Conservation (phyloP, 2,888 invertebrate genomes). For the Tanaodytes sp. region DNA sequence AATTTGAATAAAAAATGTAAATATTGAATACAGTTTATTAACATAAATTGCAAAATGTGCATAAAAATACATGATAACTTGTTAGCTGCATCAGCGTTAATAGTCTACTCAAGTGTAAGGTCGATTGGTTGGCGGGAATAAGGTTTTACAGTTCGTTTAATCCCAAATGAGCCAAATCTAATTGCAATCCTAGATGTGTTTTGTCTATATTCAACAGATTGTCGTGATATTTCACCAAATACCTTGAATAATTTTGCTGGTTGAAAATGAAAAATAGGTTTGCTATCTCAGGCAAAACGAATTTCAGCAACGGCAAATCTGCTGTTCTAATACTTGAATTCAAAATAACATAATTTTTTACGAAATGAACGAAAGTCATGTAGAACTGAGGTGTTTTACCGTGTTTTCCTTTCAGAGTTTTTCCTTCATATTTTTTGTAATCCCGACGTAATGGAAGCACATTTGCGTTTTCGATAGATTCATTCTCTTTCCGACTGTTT, state of each 20-base stretch:
- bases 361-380: conserved; percentile 36
- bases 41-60: not conserved
- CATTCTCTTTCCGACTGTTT: not conserved
- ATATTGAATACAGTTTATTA: not conserved
- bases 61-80: conserved; percentile 34
- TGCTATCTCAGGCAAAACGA: conserved; percentile 37
- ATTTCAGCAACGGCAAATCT: conserved; percentile 30
- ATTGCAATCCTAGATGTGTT: conserved; percentile 43
- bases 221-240: conserved; percentile 33
- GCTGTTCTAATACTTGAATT: conserved; percentile 18
- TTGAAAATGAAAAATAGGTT: conserved; percentile 51
- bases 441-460: not conserved
- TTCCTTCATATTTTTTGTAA: conserved; percentile 53
- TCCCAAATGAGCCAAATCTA: conserved; percentile 43
- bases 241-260: conserved; percentile 49
- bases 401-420: conserved; percentile 36
- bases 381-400: conserved; percentile 56
- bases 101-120: conserved; percentile 57
- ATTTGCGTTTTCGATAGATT: not conserved
- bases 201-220: conserved; percentile 38
- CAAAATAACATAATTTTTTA: conserved; percentile 22
- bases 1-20: not conserved
- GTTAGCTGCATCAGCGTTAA: conserved; percentile 58
- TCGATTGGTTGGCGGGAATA: conserved; percentile 58
- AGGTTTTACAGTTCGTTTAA: conserved; percentile 43